Evolutionary conservation across 2,113 vertebrate genomes (phyloP).

Genomic region (Azemiops feae): DNA sequence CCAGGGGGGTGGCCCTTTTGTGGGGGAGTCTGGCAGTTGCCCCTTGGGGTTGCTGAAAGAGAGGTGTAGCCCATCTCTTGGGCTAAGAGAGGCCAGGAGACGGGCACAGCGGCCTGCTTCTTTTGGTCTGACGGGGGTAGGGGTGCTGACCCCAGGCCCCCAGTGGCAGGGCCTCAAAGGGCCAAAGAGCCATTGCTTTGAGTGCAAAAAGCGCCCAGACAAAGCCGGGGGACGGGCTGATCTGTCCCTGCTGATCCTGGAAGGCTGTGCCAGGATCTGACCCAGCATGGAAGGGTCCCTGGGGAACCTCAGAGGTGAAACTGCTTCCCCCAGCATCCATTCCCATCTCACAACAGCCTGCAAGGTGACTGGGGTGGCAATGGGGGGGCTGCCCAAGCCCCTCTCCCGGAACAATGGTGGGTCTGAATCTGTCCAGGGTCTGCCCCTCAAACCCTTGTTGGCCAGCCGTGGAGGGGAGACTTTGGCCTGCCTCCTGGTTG

Average conservation of each 20-base stretch:
- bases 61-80: neutral
- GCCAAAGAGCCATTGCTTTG: neutral
- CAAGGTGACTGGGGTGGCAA: neutral
- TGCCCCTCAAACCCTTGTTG: neutral
- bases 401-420: rapidly evolving
- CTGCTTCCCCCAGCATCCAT: neutral
- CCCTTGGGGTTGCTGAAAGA: neutral
- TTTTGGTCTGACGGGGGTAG: neutral
- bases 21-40: neutral
- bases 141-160: neutral
- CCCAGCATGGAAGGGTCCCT: neutral
- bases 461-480: neutral
- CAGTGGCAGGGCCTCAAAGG: neutral
- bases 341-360: neutral
- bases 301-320: neutral
- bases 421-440: neutral
- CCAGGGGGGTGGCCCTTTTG: neutral
- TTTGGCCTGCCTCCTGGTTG: no score
- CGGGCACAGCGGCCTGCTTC: rapidly evolving
- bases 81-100: neutral
- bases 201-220: neutral
- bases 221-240: neutral
- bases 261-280: neutral
- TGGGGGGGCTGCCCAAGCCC: rapidly evolving
- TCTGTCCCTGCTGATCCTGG: neutral